A percentile compares a stretch with the other conserved stretches of the same genome.
phyloP scores from a whole-genome alignment of 2,113 vertebrate genomes.

The Lipophrys pholis region DNA sequence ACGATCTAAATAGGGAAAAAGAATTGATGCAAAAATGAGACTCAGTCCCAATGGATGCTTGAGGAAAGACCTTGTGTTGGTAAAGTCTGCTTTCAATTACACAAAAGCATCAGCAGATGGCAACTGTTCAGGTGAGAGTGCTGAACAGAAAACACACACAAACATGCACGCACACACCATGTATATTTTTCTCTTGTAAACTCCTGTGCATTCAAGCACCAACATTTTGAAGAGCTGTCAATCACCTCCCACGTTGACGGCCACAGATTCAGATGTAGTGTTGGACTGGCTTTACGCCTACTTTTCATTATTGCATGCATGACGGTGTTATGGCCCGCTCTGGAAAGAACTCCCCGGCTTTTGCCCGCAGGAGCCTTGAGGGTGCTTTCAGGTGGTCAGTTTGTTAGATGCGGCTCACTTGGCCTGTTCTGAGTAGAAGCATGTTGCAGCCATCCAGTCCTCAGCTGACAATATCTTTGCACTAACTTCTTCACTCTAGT shows the following conservation, averaged over 20 bases:
- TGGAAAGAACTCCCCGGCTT: not conserved
- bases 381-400: constrained; percentile 3
- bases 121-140: not conserved
- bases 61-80: not conserved
- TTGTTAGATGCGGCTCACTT: constrained; percentile 6
- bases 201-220: constrained; percentile 4
- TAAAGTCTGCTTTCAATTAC: not conserved
- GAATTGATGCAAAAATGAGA: too few relatives aligned
- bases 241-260: not conserved
- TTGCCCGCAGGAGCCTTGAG: constrained; percentile 16
- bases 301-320: too few relatives aligned
- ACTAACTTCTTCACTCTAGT: not conserved
- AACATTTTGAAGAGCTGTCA: not conserved
- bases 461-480: too few relatives aligned
- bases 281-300: too few relatives aligned
- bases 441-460: too few relatives aligned
- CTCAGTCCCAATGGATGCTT: not conserved
- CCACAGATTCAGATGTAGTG: not conserved
- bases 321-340: too few relatives aligned
- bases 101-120: not conserved
- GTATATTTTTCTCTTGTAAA: not conserved
- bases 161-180: not conserved
- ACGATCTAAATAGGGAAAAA: constrained; percentile 7
- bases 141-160: not conserved
- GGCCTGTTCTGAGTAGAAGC: not conserved